Evolutionary conservation across 2,113 vertebrate genomes (phyloP), one percentile per base, ranked within the genome.

Genomic region (Lophochroa leadbeateri): DNA sequence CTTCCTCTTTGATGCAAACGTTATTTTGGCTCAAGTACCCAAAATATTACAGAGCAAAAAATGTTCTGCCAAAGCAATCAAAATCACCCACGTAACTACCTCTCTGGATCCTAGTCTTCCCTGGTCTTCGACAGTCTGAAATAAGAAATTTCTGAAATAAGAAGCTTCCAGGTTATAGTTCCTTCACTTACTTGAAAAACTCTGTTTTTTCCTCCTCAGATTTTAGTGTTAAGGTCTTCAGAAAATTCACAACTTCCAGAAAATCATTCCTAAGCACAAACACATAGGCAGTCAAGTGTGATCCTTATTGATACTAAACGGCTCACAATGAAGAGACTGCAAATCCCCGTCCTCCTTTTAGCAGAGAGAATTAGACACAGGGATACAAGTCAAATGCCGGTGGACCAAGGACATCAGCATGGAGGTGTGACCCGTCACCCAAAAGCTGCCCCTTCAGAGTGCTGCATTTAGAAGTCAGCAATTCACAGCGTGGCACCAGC

Each of bases 141-240:
- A 57, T 17, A 44, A 72, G 39, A 29, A 75, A 58, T 58, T 58
- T 33, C 33, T 86, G 64, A 83, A 55, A 57, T 17, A 44, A 77
- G 39, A 31, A 75, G 31, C 58, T 74, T 82, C 29, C 67, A 86
- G 43, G 37, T 71, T n/a, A 64, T 16, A 84, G 25, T 71, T 89
- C 44, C 55, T 90, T 90, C 88, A 98, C 99, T 99, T 98, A 99
- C 99, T 99, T 99, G 96, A 99, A 99, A 95, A 99, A 99, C 94
- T 99, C 99, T 23, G 99, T 99, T 97, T 99, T 99, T 81, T 99
- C 99, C 72, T 99, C 99, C 97, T 99, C 99, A 2, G 98, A 99
- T 96, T 99, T 99, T 12, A 99, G 75, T 8, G 99, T 99, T 96
- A 99, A 97, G 85, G 98, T 99, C 97, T 99, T 99, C 96, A 99